Conservation (phyloP, 1,140 invertebrate genomes). For the Cydia pomonella region DNA sequence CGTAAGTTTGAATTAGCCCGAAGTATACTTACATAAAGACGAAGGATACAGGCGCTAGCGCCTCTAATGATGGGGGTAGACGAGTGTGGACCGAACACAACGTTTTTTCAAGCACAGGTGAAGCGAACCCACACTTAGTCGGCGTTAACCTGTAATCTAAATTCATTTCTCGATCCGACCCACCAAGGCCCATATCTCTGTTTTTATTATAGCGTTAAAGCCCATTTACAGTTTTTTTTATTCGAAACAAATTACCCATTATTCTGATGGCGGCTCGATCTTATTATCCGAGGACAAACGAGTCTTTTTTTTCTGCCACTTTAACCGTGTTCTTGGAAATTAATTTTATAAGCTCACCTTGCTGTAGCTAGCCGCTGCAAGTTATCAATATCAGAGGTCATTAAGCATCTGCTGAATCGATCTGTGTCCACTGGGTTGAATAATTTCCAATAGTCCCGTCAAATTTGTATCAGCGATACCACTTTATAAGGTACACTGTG, state of each 20-base stretch:
- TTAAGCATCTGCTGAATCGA: constrained; percentile 55
- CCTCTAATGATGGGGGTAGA: constrained; percentile 19
- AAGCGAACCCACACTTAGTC: constrained; percentile 74
- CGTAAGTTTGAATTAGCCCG: too few relatives aligned
- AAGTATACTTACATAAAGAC: not conserved
- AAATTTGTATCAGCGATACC: constrained; percentile 50
- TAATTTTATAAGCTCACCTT: constrained; percentile 41
- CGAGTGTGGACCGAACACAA: constrained; percentile 22
- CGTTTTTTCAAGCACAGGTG: constrained; percentile 69
- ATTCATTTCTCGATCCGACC: constrained; percentile 79
- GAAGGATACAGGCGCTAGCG: not conserved
- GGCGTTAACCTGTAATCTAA: constrained; percentile 80
- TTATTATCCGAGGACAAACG: constrained; percentile 60
- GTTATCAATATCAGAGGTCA: constrained; percentile 37
- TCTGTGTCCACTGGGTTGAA: constrained; percentile 57
- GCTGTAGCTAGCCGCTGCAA: constrained; percentile 35
- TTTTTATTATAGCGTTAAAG: constrained; percentile 77
- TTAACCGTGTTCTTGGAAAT: constrained; percentile 38
- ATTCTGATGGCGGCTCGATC: constrained; percentile 65
- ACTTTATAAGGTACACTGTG: constrained; percentile 59
- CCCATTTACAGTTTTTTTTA: constrained; percentile 76
- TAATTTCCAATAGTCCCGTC: constrained; percentile 55
- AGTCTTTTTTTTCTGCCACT: constrained; percentile 51
- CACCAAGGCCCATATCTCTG: constrained; percentile 69
- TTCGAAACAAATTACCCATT: constrained; percentile 78